Base-by-base conservation (phyloP, 64 coral and sea anemone species). In the Actinia tenebrosa region DNA sequence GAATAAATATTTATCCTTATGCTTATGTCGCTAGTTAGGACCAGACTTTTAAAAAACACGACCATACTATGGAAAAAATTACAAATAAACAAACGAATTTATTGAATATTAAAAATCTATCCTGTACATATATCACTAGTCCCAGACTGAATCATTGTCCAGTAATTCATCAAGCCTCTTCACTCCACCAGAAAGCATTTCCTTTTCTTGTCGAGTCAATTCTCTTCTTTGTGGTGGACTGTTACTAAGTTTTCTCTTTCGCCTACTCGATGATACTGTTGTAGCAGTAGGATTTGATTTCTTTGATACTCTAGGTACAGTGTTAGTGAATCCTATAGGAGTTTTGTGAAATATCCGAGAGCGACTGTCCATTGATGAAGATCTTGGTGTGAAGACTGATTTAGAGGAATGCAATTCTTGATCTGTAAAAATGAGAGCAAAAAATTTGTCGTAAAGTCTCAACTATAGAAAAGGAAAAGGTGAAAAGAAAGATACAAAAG, bases 241-340 rank as follows among this genome's bases (percentile, higher is more conserved):
- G 19, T 18, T n/a, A 53, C 45, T 47, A 3, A 81, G 79, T n/a
- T 52, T 81, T 81, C 79, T 16, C 23, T 81, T 81, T 47, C 79
- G 43, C 5, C 79, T 53, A 9, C 7, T 81, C 1, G 79, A 50
- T 19, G 79, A 7, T 10, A 81, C 16, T 46, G 79, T 22, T 45
- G 50, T 22, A 16, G 27, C 0, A 18, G 22, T 15, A 45, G 7
- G 5, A 45, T 53, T 81, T 47, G 79, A 20, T 53, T 45, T 81
- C 16, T 81, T 53, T 2, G 16, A 3, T n/a, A 81, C n/a, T 81
- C 79, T 81, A 7, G 79, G 45, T 18, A 81, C 44, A 22, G 79
- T 81, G 50, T 81, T 81, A 17, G 79, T 81, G 4, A 81, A 81
- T 53, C 79, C 79, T 53, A n/a, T 19, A 50, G 79, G 79, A 81